Percentiles rank a stretch among this genome's conserved stretches.
Evolutionary conservation across 2,888 invertebrate genomes (phyloP).

Genomic region (Pteria penguin): DNA sequence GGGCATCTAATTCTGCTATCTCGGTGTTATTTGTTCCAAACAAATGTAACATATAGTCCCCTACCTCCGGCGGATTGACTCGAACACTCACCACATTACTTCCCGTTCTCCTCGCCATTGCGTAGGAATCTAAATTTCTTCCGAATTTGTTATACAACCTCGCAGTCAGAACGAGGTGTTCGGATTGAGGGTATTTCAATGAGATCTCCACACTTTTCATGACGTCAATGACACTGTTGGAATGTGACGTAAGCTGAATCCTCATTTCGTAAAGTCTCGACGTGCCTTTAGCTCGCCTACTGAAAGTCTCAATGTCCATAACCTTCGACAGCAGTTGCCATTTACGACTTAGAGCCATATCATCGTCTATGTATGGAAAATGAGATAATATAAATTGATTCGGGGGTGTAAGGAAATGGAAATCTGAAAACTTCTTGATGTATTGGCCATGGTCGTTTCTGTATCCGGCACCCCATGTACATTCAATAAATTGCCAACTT

Average conservation of each 20-base stretch:
- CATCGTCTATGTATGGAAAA: slow-evolving; percentile 59
- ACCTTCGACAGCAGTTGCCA: slow-evolving; percentile 64
- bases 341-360: slow-evolving; percentile 46
- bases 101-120: slow-evolving; percentile 29
- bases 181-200: slow-evolving; percentile 22
- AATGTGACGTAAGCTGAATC: slow-evolving; percentile 51
- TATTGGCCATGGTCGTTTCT: slow-evolving; percentile 45
- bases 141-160: slow-evolving; percentile 2
- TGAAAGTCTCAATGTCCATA: slow-evolving; percentile 53
- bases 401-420: slow-evolving; percentile 69
- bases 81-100: slow-evolving; percentile 46
- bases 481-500: slow-evolving; percentile 61
- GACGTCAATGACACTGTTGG: slow-evolving; percentile 47
- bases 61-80: slow-evolving; percentile 52
- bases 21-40: slow-evolving; percentile 52
- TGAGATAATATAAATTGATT: slow-evolving; percentile 60
- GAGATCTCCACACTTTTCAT: slow-evolving; percentile 47
- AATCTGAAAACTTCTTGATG: slow-evolving; percentile 58
- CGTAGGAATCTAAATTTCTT: slow-evolving; percentile 14
- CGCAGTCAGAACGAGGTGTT: background rate
- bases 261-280: slow-evolving; percentile 51
- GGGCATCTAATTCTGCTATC: slow-evolving; percentile 39
- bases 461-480: slow-evolving; percentile 62
- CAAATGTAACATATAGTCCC: slow-evolving; percentile 51
- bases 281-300: slow-evolving; percentile 52